Base-by-base conservation (phyloP, 1,140 invertebrate species). In the Ceratosolen solmsi region DNA sequence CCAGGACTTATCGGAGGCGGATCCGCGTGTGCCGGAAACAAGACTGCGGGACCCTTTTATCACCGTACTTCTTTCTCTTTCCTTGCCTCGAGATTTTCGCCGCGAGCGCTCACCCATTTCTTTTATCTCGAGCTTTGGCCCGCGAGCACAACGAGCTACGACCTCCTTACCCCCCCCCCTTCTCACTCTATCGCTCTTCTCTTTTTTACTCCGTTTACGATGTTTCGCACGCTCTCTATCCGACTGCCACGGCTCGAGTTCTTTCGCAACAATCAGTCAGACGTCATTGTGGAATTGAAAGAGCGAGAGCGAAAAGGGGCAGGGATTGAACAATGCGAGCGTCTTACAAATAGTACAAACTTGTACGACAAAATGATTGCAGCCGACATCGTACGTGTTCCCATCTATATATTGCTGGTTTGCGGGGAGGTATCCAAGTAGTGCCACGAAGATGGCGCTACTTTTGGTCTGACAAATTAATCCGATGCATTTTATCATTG, bases 391-490 rank as follows among this genome's bases (percentile, higher is more conserved):
- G 56, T 41, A 25, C 36, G 56, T 41, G 58, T 30, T 38, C 25
- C 58, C 76, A 54, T 46, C 71, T 81, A 81, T 75, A 76, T 51
- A 76, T 38, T 75, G 41, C 30, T 27, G 7, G 56, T 49, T 17
- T 11, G 58, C 30, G 27, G 63, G 73, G 54, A 51, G 65, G 36
- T 79, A 74, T 27, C 20, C 9, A 22, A 38, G 54, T 71, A 73
- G 54, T 74, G 79, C 71, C 79, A 65, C 78, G 72, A 49, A 63
- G 78, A 54, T 70, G 79, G 71, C 72, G 72, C 79, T 81, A 75
- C 79, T 75, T 81, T 81, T 38, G 70, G 51, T 70, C 80, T 82
- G 80, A 82, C 80, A 82, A 82, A 82, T 82, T 82, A 82, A 82
- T 82, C 74, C 80, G 60, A n/a, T 27, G 65, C 56, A 74, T 60